Base-by-base conservation (phyloP, 2,113 vertebrate genomes). In the Pterophyllum scalare region DNA sequence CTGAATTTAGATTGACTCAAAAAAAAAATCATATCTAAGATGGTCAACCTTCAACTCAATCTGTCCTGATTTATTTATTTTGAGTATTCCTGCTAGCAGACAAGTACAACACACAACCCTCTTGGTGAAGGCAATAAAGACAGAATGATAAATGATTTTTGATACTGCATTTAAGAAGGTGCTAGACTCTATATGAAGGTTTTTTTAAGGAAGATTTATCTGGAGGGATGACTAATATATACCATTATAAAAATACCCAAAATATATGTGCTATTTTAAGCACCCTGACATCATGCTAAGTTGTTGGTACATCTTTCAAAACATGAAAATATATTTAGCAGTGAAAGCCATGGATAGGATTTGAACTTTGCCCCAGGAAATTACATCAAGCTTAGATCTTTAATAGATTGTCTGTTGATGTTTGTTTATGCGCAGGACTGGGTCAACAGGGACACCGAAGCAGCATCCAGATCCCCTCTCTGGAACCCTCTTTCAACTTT, bases 401-500 rank as follows among this genome's bases (percentile, higher is more conserved):
- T 82, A 59, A 79, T 22, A 52, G 57, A 19, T 77, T 84, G 17
- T 35, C 12, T 80, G 11, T 77, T 9, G 81, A 17, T 85, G 52
- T 82, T 46, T 87, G 22, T 82, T 58, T 85, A 7, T 83, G 35
- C 78, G 38, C 86, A 95, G 94, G 92, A 93, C 58, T 92, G 92
- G 89, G 49, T 24, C 59, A 76, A 52, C 38, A 72, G 35, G 38
- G 84, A 87, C 57, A 52, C 78, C 2, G 92, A 85, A 26, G 65
- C 54, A 4, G 20, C 60, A 14, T 83, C 61, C 64, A 90, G 85
- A 84, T 60, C 89, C 14, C 74, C 80, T 46, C 28, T 87, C 60
- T 93, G 88, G 93, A 93, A 75, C 87, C 57, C 90, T 3, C 75
- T 86, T 15, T 91, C 93, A 19, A 94, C 94, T 2, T 95, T 95